Evolutionary conservation across 1,140 invertebrate species (phyloP).

Genomic region (Leptopilina boulardi): DNA sequence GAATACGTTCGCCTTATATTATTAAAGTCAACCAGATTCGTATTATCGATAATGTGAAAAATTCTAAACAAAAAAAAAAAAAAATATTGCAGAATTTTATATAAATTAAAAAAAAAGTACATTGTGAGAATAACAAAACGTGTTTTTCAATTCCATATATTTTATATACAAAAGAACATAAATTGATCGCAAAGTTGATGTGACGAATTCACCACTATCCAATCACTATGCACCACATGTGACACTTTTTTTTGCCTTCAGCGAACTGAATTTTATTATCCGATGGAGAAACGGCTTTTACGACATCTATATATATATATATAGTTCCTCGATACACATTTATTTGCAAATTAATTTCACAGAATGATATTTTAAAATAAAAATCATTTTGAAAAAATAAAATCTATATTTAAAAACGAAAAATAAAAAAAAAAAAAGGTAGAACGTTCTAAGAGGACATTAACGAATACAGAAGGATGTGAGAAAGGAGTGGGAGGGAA

Average conservation of each 20-base stretch:
- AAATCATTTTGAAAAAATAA: too few relatives aligned
- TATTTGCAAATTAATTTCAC: not conserved
- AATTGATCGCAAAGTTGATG: conserved; percentile 15
- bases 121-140: not conserved
- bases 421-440: not conserved
- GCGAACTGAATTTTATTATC: conserved; percentile 10
- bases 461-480: conserved; percentile 14
- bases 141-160: not conserved
- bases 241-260: conserved; percentile 19
- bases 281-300: conserved; percentile 15
- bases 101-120: too few relatives aligned
- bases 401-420: too few relatives aligned
- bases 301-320: conserved; percentile 6
- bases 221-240: conserved; percentile 29
- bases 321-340: not conserved
- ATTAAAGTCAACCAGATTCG: conserved; percentile 6
- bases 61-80: too few relatives aligned
- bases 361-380: too few relatives aligned
- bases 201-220: conserved; percentile 19
- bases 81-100: too few relatives aligned
- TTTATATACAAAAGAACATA: not conserved
- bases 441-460: not conserved
- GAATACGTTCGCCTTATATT: conserved; percentile 3
- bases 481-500: not conserved
- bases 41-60: conserved; percentile 17